phyloP scores from a whole-genome alignment of 2,888 invertebrate species.

The Helobdella robusta region DNA sequence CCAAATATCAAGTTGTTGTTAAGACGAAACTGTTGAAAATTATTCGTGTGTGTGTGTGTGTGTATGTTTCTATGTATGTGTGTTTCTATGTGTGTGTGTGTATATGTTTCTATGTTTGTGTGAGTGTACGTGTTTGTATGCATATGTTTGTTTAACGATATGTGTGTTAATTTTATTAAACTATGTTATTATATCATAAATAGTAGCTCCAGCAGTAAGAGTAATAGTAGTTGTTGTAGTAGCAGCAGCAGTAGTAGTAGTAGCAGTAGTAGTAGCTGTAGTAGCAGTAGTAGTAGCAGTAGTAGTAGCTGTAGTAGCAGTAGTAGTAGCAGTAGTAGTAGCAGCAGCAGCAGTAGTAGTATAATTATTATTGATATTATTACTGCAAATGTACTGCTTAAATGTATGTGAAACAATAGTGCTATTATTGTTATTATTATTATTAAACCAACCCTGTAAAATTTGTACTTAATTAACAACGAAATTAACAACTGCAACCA shows the following conservation, averaged over 20 bases:
- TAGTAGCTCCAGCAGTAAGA: neutral
- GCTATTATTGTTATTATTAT: neutral
- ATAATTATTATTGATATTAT: no score
- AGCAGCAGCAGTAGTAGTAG: conserved; percentile 5
- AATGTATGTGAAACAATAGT: neutral
- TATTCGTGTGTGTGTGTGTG: no score
- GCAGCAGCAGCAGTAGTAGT: conserved; percentile 1
- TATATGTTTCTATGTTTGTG: no score
- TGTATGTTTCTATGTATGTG: no score
- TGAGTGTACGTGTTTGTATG: neutral
- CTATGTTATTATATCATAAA: neutral
- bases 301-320: conserved; percentile 1
- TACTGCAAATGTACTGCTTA: neutral
- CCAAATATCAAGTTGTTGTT: no score
- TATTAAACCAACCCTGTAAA: neutral
- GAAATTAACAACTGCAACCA: neutral
- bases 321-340: neutral
- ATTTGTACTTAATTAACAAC: neutral
- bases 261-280: neutral
- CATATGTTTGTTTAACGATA: neutral
- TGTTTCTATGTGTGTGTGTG: no score
- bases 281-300: conserved; percentile 1
- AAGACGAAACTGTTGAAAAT: no score
- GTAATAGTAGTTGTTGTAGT: neutral
- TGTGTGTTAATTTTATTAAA: neutral